Base-by-base conservation (phyloP, 2,888 invertebrate species). In the Ectobius pallidus region DNA sequence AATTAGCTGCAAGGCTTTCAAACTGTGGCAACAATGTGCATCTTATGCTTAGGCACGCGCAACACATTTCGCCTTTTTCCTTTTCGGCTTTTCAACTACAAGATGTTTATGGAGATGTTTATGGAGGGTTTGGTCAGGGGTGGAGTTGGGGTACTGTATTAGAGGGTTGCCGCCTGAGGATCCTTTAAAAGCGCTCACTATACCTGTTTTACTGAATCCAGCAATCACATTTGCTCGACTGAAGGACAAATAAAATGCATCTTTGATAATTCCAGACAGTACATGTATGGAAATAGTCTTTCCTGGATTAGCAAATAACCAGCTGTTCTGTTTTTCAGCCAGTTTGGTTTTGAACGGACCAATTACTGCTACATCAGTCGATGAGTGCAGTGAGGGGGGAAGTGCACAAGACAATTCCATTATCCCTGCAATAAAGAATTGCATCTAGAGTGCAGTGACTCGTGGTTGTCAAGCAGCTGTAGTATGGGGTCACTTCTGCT, bases 341-440 rank as follows among this genome's bases (percentile, higher is more conserved):
- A 2, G 27, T 44, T 68, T 16, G 3, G 3, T 7, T 55, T 68
- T 72, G 18, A 72, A 58, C 25, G 72, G 68, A 4, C 32, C 69
- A 30, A 55, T 22, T 1, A 72, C 14, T 44, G 27, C 58, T 18
- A 72, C 39, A 22, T 69, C 61, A 69, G 27, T 3, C 69, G 25
- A 34, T 72, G 69, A 14, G 72, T 42, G 32, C 72, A 72, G 39
- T 72, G 69, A 16, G 61, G 72, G 16, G 69, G 69, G 46, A 69
- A 3, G 68, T 58, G 1, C 34, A 22, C 4, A 72, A 4, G 3
- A 42, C 39, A 27, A 72, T 30, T 9, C 58, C 55, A 58, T 72
- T 32, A n/a, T 68, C 58, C 18, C 61, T 39, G 9, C 32, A 16
- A 44, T 20, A 49, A 3, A 44, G n/a, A 14, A 71, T 39, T 14